These are phyloP conservation scores for Tarsius wallacei DNA, from an alignment of 2,797 vertebrate genomes.

Conservation along the genomic window DNA sequence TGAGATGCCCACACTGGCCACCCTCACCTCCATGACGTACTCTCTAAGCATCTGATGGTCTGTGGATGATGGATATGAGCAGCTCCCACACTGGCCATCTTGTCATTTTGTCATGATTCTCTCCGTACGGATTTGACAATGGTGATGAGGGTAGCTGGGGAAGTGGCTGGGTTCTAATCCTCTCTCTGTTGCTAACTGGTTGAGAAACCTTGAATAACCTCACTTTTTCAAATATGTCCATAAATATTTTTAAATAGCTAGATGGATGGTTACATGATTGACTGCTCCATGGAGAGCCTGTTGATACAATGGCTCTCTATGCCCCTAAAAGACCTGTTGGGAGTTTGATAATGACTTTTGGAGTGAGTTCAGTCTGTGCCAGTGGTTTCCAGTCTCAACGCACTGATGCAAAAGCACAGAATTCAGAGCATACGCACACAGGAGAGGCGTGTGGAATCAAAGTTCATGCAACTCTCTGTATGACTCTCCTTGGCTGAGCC, in stretches of 20 bases:
- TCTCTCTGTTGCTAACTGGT: not conserved
- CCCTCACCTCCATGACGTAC: too few species aligned
- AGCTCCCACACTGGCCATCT: not conserved
- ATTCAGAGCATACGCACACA: not conserved
- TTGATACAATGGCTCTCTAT: constrained; percentile 18
- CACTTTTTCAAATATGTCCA: not conserved
- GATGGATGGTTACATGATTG: not conserved
- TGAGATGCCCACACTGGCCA: too few species aligned
- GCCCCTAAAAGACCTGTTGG: not conserved
- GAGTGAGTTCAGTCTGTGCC: constrained; percentile 12
- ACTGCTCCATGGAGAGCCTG: not conserved
- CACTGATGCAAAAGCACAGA: not conserved
- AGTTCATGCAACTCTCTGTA: not conserved
- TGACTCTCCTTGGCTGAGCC: constrained; percentile 23
- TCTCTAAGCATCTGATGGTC: too few species aligned
- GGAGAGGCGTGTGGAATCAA: not conserved
- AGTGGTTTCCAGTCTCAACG: not conserved
- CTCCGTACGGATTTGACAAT: not conserved
- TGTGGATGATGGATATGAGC: not conserved
- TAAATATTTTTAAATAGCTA: constrained; percentile 29
- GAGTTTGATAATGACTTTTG: not conserved
- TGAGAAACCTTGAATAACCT: not conserved
- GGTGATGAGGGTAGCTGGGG: not conserved
- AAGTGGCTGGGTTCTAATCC: not conserved
- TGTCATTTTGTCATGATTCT: not conserved